Conservation (phyloP, 2,888 invertebrate species). For the Agrilus cyanescens region DNA sequence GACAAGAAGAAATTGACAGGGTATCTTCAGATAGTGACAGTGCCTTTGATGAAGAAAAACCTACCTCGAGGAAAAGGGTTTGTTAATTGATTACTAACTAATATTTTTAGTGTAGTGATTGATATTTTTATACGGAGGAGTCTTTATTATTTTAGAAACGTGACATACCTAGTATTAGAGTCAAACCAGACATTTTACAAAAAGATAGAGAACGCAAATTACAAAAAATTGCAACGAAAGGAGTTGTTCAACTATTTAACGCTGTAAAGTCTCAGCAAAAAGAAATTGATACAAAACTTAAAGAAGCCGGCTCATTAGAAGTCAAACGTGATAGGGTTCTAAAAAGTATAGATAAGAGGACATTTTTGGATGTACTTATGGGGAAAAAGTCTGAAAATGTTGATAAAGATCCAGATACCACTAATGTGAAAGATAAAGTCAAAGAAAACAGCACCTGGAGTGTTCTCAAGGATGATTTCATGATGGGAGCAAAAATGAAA, state of each 20-base stretch:
- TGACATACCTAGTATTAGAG: constrained; percentile 50
- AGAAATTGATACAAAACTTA: constrained; percentile 55
- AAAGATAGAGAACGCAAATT: constrained; percentile 65
- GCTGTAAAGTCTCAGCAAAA: constrained; percentile 79
- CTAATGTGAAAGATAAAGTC: constrained; percentile 37
- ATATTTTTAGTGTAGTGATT: too few relatives aligned
- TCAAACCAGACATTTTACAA: constrained; percentile 66
- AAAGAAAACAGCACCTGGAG: constrained; percentile 41
- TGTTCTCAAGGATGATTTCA: constrained; percentile 71
- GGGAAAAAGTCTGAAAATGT: constrained; percentile 46
- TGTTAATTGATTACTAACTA: constrained; percentile 6
- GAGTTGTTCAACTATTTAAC: constrained; percentile 88
- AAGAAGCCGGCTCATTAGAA: constrained; percentile 61
- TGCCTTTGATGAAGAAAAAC: constrained; percentile 23
- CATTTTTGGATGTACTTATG: constrained; percentile 71
- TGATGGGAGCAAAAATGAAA: constrained; percentile 80
- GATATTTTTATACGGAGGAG: neutral
- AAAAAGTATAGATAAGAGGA: constrained; percentile 62
- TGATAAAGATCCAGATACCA: constrained; percentile 28
- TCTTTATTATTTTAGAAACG: constrained; percentile 41
- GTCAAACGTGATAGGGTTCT: constrained; percentile 64
- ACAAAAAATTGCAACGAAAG: constrained; percentile 78
- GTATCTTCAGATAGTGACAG: constrained; percentile 21
- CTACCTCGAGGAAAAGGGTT: constrained; percentile 30
- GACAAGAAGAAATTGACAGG: constrained; percentile 37